phyloP scores from a whole-genome alignment of 1,140 invertebrate genomes.

The Heliconius hermathena region DNA sequence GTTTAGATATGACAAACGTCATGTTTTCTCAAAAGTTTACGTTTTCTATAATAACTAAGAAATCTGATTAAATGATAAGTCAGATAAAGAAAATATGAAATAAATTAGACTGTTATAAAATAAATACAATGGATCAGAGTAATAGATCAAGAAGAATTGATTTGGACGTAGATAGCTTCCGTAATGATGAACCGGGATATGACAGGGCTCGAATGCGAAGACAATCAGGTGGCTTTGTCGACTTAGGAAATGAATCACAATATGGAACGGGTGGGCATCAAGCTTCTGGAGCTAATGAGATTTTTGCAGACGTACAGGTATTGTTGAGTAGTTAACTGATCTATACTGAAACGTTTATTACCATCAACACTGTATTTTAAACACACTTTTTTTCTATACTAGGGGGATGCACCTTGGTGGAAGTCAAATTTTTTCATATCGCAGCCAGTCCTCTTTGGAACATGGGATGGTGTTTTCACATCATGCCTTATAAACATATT shows the following conservation, averaged over 20 bases:
- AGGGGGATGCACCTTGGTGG: slow-evolving; percentile 94
- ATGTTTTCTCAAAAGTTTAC: slow-evolving; percentile 13
- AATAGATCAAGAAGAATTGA: slow-evolving; percentile 62
- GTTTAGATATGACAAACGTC: background rate
- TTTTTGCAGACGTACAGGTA: slow-evolving; percentile 93
- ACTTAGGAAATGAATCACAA: slow-evolving; percentile 87
- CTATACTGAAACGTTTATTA: background rate
- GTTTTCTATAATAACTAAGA: background rate
- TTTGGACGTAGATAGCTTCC: slow-evolving; percentile 72
- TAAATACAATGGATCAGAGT: slow-evolving; percentile 63
- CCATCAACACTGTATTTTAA: background rate
- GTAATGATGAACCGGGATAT: slow-evolving; percentile 66
- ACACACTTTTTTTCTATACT: slow-evolving; percentile 39
- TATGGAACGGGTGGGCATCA: slow-evolving; percentile 90
- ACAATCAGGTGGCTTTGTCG: slow-evolving; percentile 86
- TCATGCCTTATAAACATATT: slow-evolving; percentile 97
- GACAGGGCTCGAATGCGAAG: slow-evolving; percentile 74
- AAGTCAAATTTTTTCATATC: slow-evolving; percentile 96
- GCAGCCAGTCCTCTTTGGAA: slow-evolving; percentile 96
- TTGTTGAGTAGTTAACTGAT: background rate
- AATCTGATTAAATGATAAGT: background rate
- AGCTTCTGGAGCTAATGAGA: slow-evolving; percentile 91
- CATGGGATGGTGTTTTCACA: slow-evolving; percentile 98
- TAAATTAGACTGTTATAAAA: background rate
- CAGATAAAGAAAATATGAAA: slow-evolving; percentile 2